These are phyloP conservation scores for Pyrgilauda ruficollis DNA, from an alignment of 2,113 vertebrate genomes.

Conservation along the genomic window DNA sequence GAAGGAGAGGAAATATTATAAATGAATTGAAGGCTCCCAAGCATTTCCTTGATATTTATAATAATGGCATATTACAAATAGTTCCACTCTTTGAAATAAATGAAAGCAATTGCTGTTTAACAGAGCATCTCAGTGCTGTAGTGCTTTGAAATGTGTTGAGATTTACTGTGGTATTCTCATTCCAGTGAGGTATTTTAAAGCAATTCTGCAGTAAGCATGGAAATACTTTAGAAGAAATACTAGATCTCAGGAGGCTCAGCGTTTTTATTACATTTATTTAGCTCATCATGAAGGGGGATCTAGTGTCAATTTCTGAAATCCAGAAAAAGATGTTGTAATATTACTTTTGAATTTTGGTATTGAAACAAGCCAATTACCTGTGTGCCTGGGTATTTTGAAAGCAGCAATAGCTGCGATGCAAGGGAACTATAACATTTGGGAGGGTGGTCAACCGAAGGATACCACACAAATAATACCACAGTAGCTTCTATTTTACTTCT, in stretches of 20 bases:
- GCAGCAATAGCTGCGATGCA: not conserved
- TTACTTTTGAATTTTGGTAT: slow-evolving; percentile 31
- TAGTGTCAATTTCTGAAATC: slow-evolving; percentile 51
- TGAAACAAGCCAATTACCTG: slow-evolving; percentile 34
- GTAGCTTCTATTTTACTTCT: not conserved
- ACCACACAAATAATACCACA: not conserved
- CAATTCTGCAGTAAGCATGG: slow-evolving; percentile 56
- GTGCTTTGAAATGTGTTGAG: slow-evolving; percentile 19
- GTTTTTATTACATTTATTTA: slow-evolving; percentile 65
- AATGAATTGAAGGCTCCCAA: not conserved
- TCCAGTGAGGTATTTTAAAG: slow-evolving; percentile 51
- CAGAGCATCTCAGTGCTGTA: not conserved
- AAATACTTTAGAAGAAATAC: slow-evolving; percentile 54
- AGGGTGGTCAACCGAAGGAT: not conserved
- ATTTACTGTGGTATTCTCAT: slow-evolving; percentile 55
- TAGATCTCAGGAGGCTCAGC: slow-evolving; percentile 50
- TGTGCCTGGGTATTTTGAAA: slow-evolving; percentile 3
- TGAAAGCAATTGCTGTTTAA: not conserved
- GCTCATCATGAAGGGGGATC: slow-evolving; percentile 31
- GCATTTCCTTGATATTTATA: not conserved
- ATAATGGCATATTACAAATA: not conserved
- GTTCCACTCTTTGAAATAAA: not conserved
- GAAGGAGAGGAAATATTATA: not conserved
- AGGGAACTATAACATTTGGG: not conserved
- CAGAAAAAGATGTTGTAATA: slow-evolving; percentile 45